Evolutionary conservation across 2,113 vertebrate species (phyloP).

Genomic region (Hirundichthys speculiger): DNA sequence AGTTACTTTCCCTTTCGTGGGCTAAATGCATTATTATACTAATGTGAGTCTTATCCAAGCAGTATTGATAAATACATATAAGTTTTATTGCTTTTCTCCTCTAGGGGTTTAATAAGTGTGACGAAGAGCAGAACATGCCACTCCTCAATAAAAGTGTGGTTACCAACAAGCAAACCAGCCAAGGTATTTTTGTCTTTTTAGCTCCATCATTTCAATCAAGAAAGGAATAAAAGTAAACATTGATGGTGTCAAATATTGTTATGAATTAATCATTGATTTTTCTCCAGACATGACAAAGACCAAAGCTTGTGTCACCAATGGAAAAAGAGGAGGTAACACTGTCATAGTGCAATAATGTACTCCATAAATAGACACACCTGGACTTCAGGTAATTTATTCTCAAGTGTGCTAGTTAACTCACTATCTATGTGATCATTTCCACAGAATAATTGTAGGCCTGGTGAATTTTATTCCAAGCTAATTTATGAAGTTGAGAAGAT

Average conservation of each 20-base stretch:
- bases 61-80: too few species aligned
- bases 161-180: slow-evolving; percentile 56
- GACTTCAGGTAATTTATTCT: not conserved
- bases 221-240: not conserved
- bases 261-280: slow-evolving; percentile 9
- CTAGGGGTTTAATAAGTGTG: slow-evolving; percentile 62
- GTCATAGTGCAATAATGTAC: not conserved
- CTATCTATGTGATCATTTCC: slow-evolving; percentile 50
- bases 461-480: slow-evolving; percentile 87
- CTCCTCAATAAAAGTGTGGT: slow-evolving; percentile 52
- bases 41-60: too few species aligned
- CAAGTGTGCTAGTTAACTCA: slow-evolving; percentile 22
- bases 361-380: not conserved
- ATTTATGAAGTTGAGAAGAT: slow-evolving; percentile 94
- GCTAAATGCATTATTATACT: too few species aligned
- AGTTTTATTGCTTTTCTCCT: slow-evolving; percentile 19
- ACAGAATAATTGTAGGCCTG: slow-evolving; percentile 80
- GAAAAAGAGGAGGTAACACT: slow-evolving; percentile 72
- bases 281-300: slow-evolving; percentile 66
- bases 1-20: too few species aligned
- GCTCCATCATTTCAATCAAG: not conserved
- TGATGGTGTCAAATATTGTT: not conserved
- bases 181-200: slow-evolving; percentile 62
- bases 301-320: slow-evolving; percentile 73
- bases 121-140: slow-evolving; percentile 55